Evolutionary conservation across 2,113 vertebrate genomes (phyloP), one percentile per base, ranked within the genome.

Genomic region (Ochotona princeps): DNA sequence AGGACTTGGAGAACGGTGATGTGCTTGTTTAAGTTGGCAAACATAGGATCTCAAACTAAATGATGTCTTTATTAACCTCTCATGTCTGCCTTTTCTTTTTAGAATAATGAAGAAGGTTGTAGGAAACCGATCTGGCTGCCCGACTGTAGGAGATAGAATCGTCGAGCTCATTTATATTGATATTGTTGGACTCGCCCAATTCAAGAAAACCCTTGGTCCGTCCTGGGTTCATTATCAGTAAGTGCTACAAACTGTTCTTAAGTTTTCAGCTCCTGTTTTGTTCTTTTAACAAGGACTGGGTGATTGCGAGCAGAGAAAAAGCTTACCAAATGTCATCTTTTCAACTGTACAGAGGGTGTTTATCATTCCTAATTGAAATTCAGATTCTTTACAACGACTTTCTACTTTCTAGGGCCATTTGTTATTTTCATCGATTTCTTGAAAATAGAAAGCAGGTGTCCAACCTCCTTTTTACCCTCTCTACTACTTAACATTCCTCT

Each of bases 201-300:
- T 99, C 96, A 99, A 99, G 98, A 99, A 99, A 98, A 99, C 99
- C 0, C 98, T 99, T 72, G 99, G 99, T 30, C 99, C 99, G 0
- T 99, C 99, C 9, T 99, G 99, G 99, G 99, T 99, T 80, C 99
- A 99, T 97, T 99, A 99, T 98, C 99, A 99, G 99, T 99, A 98
- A 99, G 99, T 99, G 74, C n/a, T 80, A 7, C 12, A 32, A 72
- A 25, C 44, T 80, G 13, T 86, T 94, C 21, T 78, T 15, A 80
- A 69, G 17, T 47, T 47, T 63, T 57, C 66, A 83, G 75, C 18
- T 21, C 15, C 70, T 6, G 38, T 73, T 13, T 57, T 83, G 38
- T 5, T 25, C 10, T 25, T 83, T 67, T 63, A 95, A 87, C 18
- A 85, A 72, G 51, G 13, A 21, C 28, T 21, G 26, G 0, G 0